Evolutionary conservation across 2,888 invertebrate species (phyloP), one percentile per base, ranked within the genome.

Genomic region (Yponomeuta evonymella): DNA sequence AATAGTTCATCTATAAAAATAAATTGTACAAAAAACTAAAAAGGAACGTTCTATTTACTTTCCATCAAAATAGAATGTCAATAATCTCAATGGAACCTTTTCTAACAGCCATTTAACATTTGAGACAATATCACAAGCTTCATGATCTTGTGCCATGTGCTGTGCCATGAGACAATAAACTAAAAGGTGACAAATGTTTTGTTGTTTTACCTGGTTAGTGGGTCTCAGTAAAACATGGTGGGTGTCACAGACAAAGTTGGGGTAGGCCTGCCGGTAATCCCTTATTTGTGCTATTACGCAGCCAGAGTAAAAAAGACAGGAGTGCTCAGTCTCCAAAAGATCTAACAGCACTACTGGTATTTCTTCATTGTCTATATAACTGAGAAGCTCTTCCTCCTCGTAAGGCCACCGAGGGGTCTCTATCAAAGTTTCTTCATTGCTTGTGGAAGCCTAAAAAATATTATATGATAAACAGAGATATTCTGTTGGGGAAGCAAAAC

Each of bases 261-360:
- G 95, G 91, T 95, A 96, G 76, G 95, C 95, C 90, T 96, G 96
- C 82, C 98, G 94, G 85, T 96, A 97, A 89, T 98, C 98, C 80
- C 97, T 94, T 79, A 98, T 94, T 93, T 98, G 97, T 78, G 96
- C 97, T 83, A 98, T 96, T 75, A 98, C 96, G 91, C 98, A 97
- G 74, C 98, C 98, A 77, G 95, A 96, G 87, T 98, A 97, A 90
- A 97, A 97, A 73, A 98, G 93, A 87, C 96, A 96, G 70, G 96
- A 96, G 83, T 97, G 95, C 82, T 96, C 96, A 10, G 95, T 94
- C 83, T 97, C 97, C 73, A 98, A 89, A 76, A 98, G 90, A 85
- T 98, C 97, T 74, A 97, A 93, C 72, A 98, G 93, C 81, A 96
- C 95, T 73, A 97, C 96, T 70, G 98, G 98, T 83, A 98, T 91